Conservation (phyloP, 2,113 vertebrate species). For the Catharus fuscescens region DNA sequence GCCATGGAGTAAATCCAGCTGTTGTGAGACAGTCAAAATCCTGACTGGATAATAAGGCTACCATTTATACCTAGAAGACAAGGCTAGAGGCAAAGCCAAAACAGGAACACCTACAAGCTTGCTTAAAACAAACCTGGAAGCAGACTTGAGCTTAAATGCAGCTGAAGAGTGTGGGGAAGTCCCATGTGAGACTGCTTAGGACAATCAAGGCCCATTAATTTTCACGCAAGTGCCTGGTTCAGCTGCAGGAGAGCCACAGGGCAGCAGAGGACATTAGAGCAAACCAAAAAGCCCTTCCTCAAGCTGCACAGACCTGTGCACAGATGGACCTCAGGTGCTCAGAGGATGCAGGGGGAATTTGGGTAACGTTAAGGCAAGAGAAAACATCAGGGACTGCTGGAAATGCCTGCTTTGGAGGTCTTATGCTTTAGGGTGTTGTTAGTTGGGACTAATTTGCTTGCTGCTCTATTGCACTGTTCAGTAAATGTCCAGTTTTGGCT, state of each 20-base stretch:
- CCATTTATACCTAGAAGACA: rapidly evolving
- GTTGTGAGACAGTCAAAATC: background rate
- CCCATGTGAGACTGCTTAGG: background rate
- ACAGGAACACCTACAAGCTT: background rate
- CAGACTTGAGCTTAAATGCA: background rate
- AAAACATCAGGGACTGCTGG: background rate
- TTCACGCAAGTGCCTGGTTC: background rate
- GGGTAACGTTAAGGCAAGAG: background rate
- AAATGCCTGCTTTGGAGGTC: background rate
- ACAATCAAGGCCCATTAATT: background rate
- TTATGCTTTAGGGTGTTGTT: background rate
- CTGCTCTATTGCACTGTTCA: background rate
- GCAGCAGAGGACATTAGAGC: background rate
- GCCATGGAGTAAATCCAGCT: background rate
- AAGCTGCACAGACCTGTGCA: background rate
- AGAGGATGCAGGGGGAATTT: background rate
- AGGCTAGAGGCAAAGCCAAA: background rate
- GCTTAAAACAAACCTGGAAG: background rate
- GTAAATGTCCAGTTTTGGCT: background rate
- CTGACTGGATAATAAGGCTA: background rate
- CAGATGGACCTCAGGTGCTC: rapidly evolving
- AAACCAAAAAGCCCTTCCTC: background rate
- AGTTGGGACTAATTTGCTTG: background rate
- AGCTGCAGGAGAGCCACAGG: rapidly evolving
- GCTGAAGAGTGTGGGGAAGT: background rate